Evolutionary conservation across 2,888 invertebrate species (phyloP).

Genomic region (Blastobasis lacticolella): DNA sequence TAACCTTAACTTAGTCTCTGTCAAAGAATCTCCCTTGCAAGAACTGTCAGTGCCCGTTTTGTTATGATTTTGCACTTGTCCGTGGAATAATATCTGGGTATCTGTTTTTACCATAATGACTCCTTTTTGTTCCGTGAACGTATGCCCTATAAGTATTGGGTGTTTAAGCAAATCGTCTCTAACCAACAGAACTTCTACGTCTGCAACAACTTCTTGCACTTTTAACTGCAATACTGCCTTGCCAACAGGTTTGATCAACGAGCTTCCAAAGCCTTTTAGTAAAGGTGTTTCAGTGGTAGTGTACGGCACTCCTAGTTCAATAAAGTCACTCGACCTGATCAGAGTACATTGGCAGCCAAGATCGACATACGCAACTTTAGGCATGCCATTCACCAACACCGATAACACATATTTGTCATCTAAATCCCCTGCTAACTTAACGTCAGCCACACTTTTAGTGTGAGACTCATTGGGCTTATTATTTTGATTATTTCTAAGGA

Average conservation of each 20-base stretch:
- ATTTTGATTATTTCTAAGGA: neutral
- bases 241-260: neutral
- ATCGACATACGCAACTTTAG: slow-evolving; percentile 4
- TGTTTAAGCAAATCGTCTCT: slow-evolving; percentile 3
- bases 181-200: slow-evolving; percentile 5
- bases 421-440: neutral
- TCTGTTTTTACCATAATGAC: slow-evolving; percentile 3
- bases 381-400: slow-evolving; percentile 1
- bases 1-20: neutral
- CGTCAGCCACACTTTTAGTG: neutral
- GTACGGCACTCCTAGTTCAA: neutral
- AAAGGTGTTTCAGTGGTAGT: slow-evolving; percentile 1
- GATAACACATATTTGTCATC: slow-evolving; percentile 3
- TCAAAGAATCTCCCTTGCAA: too few relatives aligned
- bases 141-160: slow-evolving; percentile 5
- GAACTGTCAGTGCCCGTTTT: neutral
- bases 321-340: slow-evolving; percentile 2
- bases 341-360: slow-evolving; percentile 2
- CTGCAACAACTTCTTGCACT: neutral
- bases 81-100: neutral
- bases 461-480: neutral
- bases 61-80: neutral
- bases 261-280: slow-evolving; percentile 5
- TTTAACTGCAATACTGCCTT: neutral
- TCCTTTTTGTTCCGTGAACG: slow-evolving; percentile 4